Evolutionary conservation across 2,888 invertebrate genomes (phyloP).

Genomic region (Dynastes tityus): DNA sequence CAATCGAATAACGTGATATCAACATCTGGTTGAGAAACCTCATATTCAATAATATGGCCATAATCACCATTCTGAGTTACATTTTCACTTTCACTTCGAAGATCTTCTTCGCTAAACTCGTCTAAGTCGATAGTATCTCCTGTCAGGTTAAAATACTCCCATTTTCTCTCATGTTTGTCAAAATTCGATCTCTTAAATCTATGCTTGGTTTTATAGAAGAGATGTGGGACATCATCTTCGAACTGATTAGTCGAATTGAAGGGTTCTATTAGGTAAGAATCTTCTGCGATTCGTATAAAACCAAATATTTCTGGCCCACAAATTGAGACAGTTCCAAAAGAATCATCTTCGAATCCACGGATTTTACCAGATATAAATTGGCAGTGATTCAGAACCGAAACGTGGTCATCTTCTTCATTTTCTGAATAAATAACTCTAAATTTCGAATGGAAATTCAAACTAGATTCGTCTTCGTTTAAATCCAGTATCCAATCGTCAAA

Average conservation of each 20-base stretch:
- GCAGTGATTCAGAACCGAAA: constrained; percentile 55
- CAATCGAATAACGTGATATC: constrained; percentile 54
- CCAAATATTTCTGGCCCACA: constrained; percentile 62
- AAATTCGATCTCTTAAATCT: constrained; percentile 41
- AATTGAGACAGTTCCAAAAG: constrained; percentile 63
- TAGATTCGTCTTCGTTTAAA: constrained; percentile 58
- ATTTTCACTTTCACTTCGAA: constrained; percentile 52
- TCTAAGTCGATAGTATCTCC: constrained; percentile 70
- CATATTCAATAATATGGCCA: constrained; percentile 22
- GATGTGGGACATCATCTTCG: constrained; percentile 14
- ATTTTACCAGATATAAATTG: constrained; percentile 63
- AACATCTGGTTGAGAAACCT: constrained; percentile 12
- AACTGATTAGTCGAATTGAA: constrained; percentile 53
- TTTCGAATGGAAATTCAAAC: constrained; percentile 54
- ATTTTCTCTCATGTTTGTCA: constrained; percentile 43
- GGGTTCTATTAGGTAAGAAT: constrained; percentile 63
- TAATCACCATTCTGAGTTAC: constrained; percentile 30
- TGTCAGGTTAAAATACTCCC: constrained; percentile 69
- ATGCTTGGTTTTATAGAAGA: constrained; percentile 31
- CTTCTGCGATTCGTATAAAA: constrained; percentile 61
- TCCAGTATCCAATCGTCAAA: constrained; percentile 63
- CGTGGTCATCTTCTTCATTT: no score
- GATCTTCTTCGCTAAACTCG: constrained; percentile 53
- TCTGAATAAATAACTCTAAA: constrained; percentile 60
- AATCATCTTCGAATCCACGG: constrained; percentile 59